Evolutionary conservation across 2,888 invertebrate genomes (phyloP).

Genomic region (Lingula anatina): DNA sequence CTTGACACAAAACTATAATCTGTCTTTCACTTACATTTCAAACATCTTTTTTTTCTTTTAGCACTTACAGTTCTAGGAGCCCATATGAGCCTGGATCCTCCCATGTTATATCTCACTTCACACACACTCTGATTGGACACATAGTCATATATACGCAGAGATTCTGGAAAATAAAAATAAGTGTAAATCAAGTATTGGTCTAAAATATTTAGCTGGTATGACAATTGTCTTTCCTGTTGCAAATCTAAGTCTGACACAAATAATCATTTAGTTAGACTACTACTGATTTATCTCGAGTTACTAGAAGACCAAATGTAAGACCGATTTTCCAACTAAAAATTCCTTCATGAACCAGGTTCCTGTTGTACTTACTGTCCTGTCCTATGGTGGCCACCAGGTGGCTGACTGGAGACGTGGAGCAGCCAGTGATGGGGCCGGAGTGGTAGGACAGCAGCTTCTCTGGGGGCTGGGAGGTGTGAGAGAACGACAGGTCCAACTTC

Average conservation of each 20-base stretch:
- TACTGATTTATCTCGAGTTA: too few relatives aligned
- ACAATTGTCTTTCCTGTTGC: too few relatives aligned
- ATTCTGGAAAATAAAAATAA: constrained; percentile 22
- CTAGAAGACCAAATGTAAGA: too few relatives aligned
- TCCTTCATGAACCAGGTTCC: neutral
- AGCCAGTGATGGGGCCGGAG: constrained; percentile 68
- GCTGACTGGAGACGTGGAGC: constrained; percentile 66
- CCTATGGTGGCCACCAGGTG: constrained; percentile 70
- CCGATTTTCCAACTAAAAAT: neutral
- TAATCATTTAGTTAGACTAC: too few relatives aligned
- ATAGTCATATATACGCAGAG: constrained; percentile 69
- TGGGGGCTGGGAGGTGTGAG: constrained; percentile 55
- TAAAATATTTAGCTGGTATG: neutral
- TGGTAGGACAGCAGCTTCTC: constrained; percentile 64
- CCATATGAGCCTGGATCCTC: constrained; percentile 62
- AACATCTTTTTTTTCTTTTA: too few relatives aligned
- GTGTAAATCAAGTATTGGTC: neutral
- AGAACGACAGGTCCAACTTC: constrained; percentile 64
- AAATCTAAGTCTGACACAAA: too few relatives aligned
- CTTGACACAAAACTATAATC: too few relatives aligned
- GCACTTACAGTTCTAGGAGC: constrained; percentile 57
- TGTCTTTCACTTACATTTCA: too few relatives aligned
- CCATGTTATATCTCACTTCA: constrained; percentile 61
- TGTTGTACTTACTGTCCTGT: constrained; percentile 64
- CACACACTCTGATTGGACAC: constrained; percentile 59